Percentiles rank a stretch among this genome's conserved stretches.
phyloP scores from a whole-genome alignment of 2,888 invertebrate genomes.

The Nomada fabriciana region DNA sequence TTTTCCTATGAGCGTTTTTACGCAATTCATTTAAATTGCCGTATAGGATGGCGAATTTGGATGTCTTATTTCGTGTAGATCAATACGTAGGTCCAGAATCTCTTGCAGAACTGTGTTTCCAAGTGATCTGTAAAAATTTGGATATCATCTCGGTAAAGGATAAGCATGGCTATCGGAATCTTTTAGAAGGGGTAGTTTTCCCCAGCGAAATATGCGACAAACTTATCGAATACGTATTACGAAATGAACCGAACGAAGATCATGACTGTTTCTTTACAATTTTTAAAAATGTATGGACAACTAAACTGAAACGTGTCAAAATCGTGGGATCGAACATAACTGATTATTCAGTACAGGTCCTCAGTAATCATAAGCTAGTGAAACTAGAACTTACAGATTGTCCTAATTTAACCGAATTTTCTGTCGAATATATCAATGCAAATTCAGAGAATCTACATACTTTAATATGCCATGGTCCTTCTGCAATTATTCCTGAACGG shows the following conservation, averaged over 20 bases:
- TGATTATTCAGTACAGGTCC: conserved; percentile 89
- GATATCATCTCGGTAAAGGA: conserved; percentile 85
- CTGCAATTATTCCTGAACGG: conserved; percentile 86
- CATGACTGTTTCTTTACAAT: conserved; percentile 90
- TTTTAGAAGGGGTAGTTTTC: conserved; percentile 88
- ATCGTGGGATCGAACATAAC: conserved; percentile 90
- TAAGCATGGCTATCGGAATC: conserved; percentile 77
- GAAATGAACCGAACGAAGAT: conserved; percentile 85
- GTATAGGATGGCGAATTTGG: conserved; percentile 78
- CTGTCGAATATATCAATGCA: conserved; percentile 89
- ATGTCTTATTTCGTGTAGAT: conserved; percentile 76
- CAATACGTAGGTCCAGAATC: conserved; percentile 86
- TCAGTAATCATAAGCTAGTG: conserved; percentile 90
- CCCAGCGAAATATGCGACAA: conserved; percentile 91
- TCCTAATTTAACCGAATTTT: conserved; percentile 87
- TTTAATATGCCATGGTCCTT: conserved; percentile 89
- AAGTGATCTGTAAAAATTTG: conserved; percentile 87
- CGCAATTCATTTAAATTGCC: conserved; percentile 50
- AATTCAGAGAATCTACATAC: conserved; percentile 89
- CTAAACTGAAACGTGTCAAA: conserved; percentile 89
- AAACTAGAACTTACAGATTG: conserved; percentile 92
- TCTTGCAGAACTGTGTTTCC: conserved; percentile 88
- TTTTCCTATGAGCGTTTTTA: conserved; percentile 56
- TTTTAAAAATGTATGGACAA: conserved; percentile 89
- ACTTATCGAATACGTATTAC: conserved; percentile 87